Evolutionary conservation across 1,140 invertebrate genomes (phyloP).

Genomic region (Vollenhovia emeryi): DNA sequence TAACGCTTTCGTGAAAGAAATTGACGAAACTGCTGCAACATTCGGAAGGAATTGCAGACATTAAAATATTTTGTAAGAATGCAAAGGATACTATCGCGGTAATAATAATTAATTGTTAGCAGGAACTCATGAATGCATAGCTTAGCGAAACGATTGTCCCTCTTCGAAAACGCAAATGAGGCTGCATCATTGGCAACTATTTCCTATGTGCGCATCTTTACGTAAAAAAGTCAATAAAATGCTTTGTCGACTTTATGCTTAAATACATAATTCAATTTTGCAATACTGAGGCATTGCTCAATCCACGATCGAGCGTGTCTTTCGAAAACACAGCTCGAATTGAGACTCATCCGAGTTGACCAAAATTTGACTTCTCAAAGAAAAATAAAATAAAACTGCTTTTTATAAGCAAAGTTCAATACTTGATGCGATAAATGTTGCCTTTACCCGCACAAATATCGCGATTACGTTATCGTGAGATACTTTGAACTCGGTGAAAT

Average conservation of each 20-base stretch:
- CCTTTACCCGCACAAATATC: background rate
- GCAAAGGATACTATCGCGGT: background rate
- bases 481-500: background rate
- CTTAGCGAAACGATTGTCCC: background rate
- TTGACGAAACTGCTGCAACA: background rate
- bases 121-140: background rate
- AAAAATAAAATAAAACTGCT: background rate
- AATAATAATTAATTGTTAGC: slow-evolving; percentile 12
- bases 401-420: background rate
- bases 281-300: background rate
- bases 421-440: background rate
- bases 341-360: background rate
- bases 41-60: background rate
- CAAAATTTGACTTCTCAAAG: background rate
- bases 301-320: background rate
- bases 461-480: background rate
- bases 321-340: background rate
- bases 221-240: background rate
- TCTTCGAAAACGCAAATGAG: background rate
- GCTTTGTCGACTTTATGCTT: background rate
- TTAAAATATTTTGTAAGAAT: slow-evolving; percentile 5
- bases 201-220: background rate
- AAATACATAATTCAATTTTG: background rate
- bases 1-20: background rate
- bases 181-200: background rate